Base-by-base conservation (phyloP, 1,140 invertebrate genomes). In the Macrobrachium nipponense region DNA sequence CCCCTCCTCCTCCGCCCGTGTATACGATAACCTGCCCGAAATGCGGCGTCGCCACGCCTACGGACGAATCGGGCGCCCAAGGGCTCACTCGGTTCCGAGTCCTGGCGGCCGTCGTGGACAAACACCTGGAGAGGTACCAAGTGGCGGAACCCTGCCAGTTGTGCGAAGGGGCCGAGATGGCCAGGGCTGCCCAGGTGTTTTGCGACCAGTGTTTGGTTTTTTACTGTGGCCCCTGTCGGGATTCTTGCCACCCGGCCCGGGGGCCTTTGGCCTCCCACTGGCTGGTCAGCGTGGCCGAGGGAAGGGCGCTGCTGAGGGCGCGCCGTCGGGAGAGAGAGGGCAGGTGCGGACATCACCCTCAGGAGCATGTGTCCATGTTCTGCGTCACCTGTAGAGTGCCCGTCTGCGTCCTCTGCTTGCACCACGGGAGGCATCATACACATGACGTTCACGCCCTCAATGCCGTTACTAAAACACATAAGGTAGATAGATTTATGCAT, bases 151-250 rank as follows among this genome's bases (percentile, higher is more conserved):
- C 86, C 8, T 89, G 88, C 64, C 88, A 89, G 77, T 62, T 89
- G 23, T 89, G 88, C 62, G 88, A 89, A 6, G 88, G 85, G 2
- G 60, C 80, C 17, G 72, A 72, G n/a, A 86, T 61, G 18, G 85
- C 85, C 51, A 81, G 82, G 59, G 81, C 86, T 44, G 88, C 88
- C 64, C 78, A 87, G 51, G 76, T 89, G 18, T 89, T 89, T 76
- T 89, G 88, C 72, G 88, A 89, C 81, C 88, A 89, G 82, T 89
- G 88, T 66, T 73, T 87, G 10, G 85, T 89, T 44, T 89, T 89
- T 80, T 89, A 89, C 80, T 89, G 88, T 72, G 85, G 77, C 60
- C 72, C 81, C 20, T 89, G 88, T 51, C 36, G 85, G 14, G 88
- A 89, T 66, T 61, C 85, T 43, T 85, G 88, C 72, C 88, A 89